A percentile compares a stretch with the other conserved stretches of the same genome.
phyloP scores from a whole-genome alignment of 2,888 invertebrate genomes.

The Hypercompe scribonia region DNA sequence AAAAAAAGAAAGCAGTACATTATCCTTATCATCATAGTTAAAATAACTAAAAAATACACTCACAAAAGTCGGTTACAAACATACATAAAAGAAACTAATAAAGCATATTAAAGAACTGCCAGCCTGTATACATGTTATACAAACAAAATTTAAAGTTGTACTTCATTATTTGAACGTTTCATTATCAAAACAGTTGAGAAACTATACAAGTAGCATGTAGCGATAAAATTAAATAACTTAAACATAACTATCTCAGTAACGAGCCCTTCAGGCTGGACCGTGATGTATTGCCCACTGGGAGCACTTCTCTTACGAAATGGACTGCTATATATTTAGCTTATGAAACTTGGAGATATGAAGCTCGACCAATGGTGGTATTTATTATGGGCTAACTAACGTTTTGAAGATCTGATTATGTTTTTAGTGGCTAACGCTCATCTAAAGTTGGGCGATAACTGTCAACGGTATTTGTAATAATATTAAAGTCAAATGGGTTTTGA shows the following conservation, averaged over 20 bases:
- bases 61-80: too few species aligned
- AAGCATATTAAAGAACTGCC: too few species aligned
- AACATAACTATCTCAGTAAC: conserved; percentile 46
- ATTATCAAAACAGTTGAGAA: conserved; percentile 13
- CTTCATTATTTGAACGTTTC: conserved; percentile 4
- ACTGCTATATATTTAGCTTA: conserved; percentile 52
- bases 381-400: conserved; percentile 16
- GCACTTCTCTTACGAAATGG: conserved; percentile 49
- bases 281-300: conserved; percentile 48
- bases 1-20: too few species aligned
- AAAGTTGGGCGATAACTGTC: background rate
- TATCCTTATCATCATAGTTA: too few species aligned
- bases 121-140: too few species aligned
- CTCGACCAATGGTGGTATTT: conserved; percentile 27
- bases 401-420: background rate
- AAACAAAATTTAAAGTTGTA: background rate
- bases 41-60: too few species aligned
- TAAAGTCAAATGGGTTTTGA: background rate
- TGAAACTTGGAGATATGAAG: conserved; percentile 48
- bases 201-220: conserved; percentile 14
- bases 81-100: too few species aligned
- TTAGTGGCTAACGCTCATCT: background rate
- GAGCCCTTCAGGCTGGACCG: conserved; percentile 40
- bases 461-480: background rate
- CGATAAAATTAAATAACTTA: conserved; percentile 47